Evolutionary conservation across 2,113 vertebrate genomes (phyloP), one percentile per base, ranked within the genome.

Genomic region (Salminus brasiliensis): DNA sequence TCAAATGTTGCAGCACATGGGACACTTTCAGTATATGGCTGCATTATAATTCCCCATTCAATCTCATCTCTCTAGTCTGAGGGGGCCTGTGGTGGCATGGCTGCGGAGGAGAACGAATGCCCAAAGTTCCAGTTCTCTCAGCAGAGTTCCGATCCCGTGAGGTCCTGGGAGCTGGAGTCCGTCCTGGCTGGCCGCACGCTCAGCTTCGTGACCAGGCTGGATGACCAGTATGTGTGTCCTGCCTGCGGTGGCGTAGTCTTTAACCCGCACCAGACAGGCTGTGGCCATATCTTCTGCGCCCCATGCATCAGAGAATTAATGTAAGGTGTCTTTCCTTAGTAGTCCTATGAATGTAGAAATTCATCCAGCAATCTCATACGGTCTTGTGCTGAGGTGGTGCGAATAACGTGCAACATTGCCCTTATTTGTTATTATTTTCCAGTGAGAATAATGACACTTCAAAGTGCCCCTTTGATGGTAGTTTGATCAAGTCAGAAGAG

Each of bases 271-370:
- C 95, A 96, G 90, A 95, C 95, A 0, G 94, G 94, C 74, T 96
- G 95, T 0, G 95, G 95, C 10, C 95, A 96, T 89, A 93, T 95
- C 10, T 96, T 96, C 87, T 96, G 95, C 86, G 92, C 94, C 86
- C 89, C 88, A 43, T 96, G 95, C 81, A 92, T 95, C 21, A 83
- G 88, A 16, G 75, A 86, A 13, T 71, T 96, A 79, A 91, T 92
- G 95, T 96, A 89, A 93, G 93, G 72, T 47, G 12, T 39, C 9
- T 11, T n/a, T n/a, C n/a, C n/a, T n/a, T n/a, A n/a, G n/a, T n/a
- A n/a, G n/a, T n/a, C n/a, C n/a, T n/a, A n/a, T n/a, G n/a, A n/a
- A n/a, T n/a, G n/a, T n/a, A n/a, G n/a, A n/a, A n/a, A n/a, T n/a
- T n/a, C n/a, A n/a, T n/a, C n/a, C n/a, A n/a, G n/a, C n/a, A n/a